Percentiles rank a stretch among this genome's conserved stretches.
These are phyloP conservation scores for Zenarchopterus dispar DNA, from an alignment of 2,797 vertebrate genomes.

Conservation along the genomic window DNA sequence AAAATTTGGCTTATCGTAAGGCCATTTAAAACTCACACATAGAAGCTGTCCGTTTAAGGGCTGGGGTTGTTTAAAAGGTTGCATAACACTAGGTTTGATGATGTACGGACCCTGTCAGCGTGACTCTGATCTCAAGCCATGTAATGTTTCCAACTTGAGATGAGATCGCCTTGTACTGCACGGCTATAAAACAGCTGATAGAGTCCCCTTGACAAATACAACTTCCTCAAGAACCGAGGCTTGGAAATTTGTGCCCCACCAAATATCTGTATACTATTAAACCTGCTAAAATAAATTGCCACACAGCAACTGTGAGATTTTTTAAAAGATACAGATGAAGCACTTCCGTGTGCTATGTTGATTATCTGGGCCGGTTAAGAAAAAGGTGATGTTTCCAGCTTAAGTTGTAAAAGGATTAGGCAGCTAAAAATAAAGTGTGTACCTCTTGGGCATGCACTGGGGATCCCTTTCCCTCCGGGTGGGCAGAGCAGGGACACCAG, in stretches of 20 bases:
- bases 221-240: conserved; percentile 26
- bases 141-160: conserved; percentile 33
- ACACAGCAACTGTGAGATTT: neutral
- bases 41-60: conserved; percentile 6
- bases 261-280: conserved; percentile 17
- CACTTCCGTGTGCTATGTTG: conserved; percentile 13
- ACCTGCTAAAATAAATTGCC: conserved; percentile 12
- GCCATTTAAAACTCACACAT: conserved; percentile 22
- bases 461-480: conserved; percentile 68
- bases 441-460: conserved; percentile 52
- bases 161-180: conserved; percentile 31
- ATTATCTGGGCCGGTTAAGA: conserved; percentile 66
- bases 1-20: conserved; percentile 31
- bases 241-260: conserved; percentile 29
- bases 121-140: conserved; percentile 28
- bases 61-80: conserved; percentile 5
- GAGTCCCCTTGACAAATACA: conserved; percentile 54
- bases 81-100: neutral
- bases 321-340: neutral
- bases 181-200: conserved; percentile 42
- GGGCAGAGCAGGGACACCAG: conserved; percentile 71
- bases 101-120: conserved; percentile 17
- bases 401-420: conserved; percentile 75
- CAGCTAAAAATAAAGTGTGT: conserved; percentile 78
- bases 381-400: conserved; percentile 48